Conservation (phyloP, 1,140 invertebrate species). For the Pseudomyrmex flavicornis region DNA sequence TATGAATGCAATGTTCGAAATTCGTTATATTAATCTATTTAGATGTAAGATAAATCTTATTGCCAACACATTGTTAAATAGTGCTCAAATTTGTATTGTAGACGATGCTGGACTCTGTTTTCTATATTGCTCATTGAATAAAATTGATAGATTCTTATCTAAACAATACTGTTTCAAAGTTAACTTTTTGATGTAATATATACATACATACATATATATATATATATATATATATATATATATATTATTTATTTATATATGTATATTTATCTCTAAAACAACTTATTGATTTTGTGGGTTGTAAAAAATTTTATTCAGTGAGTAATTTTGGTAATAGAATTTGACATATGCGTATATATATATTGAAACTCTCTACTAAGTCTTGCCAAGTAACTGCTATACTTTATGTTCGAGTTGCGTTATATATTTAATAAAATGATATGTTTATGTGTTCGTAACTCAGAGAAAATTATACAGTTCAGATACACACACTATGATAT, state of each 20-base stretch:
- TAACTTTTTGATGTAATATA: neutral
- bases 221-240: neutral
- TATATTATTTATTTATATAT: neutral
- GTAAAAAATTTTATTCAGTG: constrained; percentile 38
- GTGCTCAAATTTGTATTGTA: constrained; percentile 51
- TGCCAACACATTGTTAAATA: constrained; percentile 53
- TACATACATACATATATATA: neutral
- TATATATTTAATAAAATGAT: constrained; percentile 14
- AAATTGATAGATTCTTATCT: neutral
- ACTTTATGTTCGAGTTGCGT: constrained; percentile 16
- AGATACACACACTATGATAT: neutral
- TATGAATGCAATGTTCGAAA: constrained; percentile 47
- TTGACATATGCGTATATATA: constrained; percentile 10
- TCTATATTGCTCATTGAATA: constrained; percentile 59
- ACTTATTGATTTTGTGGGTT: neutral
- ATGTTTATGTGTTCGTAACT: constrained; percentile 22
- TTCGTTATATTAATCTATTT: constrained; percentile 51
- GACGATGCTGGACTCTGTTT: constrained; percentile 39
- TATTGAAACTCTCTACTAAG: constrained; percentile 38
- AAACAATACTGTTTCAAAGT: constrained; percentile 28
- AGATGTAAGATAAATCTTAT: constrained; percentile 57
- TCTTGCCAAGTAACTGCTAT: constrained; percentile 45
- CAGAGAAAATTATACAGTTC: neutral
- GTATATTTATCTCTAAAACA: neutral
- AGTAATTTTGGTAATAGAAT: constrained; percentile 51